phyloP scores from a whole-genome alignment of 2,797 vertebrate species.

The Podargus strigoides region DNA sequence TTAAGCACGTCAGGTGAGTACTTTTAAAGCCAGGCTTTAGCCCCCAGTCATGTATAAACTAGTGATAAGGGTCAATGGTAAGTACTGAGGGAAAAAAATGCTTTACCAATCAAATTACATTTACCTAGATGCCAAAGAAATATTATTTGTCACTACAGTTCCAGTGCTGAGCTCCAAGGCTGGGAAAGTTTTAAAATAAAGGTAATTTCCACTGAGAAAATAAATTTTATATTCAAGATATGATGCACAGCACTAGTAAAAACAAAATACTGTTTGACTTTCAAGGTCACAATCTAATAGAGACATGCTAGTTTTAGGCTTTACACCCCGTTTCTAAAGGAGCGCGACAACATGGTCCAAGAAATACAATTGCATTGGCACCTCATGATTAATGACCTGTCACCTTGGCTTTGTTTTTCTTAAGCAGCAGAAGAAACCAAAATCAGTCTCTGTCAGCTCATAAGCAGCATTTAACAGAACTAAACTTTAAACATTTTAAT shows the following conservation, averaged over 20 bases:
- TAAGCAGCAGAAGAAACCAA: not conserved
- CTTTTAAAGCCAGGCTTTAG: not conserved
- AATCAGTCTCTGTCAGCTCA: not conserved
- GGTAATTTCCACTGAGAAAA: not conserved
- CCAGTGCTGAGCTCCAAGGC: not conserved
- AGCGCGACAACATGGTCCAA: not conserved
- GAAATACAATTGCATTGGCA: not conserved
- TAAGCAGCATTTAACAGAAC: not conserved
- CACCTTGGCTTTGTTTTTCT: conserved; percentile 10
- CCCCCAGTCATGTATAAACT: not conserved
- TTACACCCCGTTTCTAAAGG: not conserved
- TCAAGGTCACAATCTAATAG: not conserved
- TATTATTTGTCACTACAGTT: not conserved
- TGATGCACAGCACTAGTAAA: not conserved
- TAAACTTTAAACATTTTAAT: not conserved
- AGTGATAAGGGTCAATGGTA: not conserved
- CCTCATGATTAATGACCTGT: not conserved
- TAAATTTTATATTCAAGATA: not conserved
- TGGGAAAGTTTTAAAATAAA: not conserved
- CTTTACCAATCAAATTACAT: too few species aligned
- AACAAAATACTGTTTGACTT: not conserved
- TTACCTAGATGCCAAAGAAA: not conserved
- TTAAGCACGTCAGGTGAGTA: not conserved
- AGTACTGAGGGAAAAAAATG: rapidly evolving
- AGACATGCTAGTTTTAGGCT: not conserved